phyloP scores from a whole-genome alignment of 2,797 vertebrate genomes.

The Lepus townsendii region DNA sequence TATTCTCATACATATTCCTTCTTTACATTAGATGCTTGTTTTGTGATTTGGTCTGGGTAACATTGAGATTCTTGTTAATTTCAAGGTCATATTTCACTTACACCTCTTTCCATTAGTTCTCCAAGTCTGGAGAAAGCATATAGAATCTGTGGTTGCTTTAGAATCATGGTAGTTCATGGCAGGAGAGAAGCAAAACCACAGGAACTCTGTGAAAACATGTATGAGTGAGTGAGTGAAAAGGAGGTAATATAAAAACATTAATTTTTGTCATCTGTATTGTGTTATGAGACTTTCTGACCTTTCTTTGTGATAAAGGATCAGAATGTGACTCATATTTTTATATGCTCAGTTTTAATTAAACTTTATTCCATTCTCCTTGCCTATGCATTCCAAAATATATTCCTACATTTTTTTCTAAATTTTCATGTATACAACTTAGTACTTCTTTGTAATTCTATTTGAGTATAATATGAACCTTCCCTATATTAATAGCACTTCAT shows the following conservation, averaged over 20 bases:
- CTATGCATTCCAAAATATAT: background rate
- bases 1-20: slow-evolving; percentile 1
- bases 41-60: background rate
- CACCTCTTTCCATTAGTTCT: background rate
- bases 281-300: background rate
- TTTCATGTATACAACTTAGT: background rate
- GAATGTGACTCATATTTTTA: background rate
- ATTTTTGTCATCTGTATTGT: background rate
- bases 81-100: background rate
- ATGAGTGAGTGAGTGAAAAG: background rate
- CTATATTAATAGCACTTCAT: background rate
- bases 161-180: background rate
- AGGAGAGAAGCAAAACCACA: background rate
- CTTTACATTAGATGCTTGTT: background rate
- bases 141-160: background rate
- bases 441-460: background rate
- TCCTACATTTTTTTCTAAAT: background rate
- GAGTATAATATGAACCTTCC: background rate
- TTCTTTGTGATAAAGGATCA: background rate
- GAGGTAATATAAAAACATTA: background rate
- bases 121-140: background rate
- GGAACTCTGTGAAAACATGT: background rate
- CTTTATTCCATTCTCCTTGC: background rate
- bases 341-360: background rate
- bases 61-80: background rate